These are phyloP conservation scores for Hemithea aestivaria DNA, from an alignment of 2,888 invertebrate species.

Conservation along the genomic window DNA sequence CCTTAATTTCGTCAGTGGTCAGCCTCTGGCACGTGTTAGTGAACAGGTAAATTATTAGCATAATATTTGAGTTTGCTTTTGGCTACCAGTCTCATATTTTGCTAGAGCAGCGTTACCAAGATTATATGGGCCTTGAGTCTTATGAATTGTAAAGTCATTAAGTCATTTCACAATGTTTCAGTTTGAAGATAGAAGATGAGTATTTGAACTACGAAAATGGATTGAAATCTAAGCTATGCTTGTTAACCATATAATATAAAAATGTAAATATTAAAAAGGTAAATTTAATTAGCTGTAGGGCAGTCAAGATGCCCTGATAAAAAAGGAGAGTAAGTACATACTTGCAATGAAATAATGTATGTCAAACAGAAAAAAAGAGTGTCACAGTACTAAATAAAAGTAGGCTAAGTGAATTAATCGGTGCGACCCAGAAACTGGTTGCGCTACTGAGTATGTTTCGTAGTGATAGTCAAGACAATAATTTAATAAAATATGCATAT, in stretches of 20 bases:
- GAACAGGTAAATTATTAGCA: no score
- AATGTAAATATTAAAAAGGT: slow-evolving; percentile 10
- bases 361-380: slow-evolving; percentile 65
- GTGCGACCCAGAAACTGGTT: slow-evolving; percentile 71
- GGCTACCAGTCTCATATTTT: no score
- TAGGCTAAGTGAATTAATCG: slow-evolving; percentile 74
- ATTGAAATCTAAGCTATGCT: no score
- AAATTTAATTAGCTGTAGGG: slow-evolving; percentile 18
- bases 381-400: slow-evolving; percentile 70
- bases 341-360: slow-evolving; percentile 59
- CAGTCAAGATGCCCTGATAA: slow-evolving; percentile 29
- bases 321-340: slow-evolving; percentile 46
- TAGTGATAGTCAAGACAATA: slow-evolving; percentile 28
- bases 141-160: no score
- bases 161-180: no score
- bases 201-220: no score
- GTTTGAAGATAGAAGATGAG: no score
- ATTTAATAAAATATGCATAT: slow-evolving; percentile 3
- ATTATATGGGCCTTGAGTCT: no score
- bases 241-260: slow-evolving; percentile 1
- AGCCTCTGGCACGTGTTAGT: no score
- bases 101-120: no score
- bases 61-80: no score
- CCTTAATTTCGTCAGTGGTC: no score
- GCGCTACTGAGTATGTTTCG: slow-evolving; percentile 34